Base-by-base conservation (phyloP, 2,888 invertebrate species). In the Cinara cedri region DNA sequence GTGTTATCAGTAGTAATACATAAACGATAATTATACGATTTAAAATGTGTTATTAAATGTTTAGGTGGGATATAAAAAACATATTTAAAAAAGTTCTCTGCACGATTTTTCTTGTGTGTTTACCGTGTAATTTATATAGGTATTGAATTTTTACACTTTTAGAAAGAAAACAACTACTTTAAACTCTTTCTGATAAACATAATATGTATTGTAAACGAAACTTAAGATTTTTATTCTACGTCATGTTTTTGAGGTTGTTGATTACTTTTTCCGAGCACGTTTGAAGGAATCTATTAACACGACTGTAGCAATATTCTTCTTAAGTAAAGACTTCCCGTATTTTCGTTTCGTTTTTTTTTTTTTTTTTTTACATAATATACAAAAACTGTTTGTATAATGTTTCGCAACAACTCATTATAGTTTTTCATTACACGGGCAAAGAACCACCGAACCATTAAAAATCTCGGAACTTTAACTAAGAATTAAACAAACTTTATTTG, bases 251-350 rank as follows among this genome's bases (percentile, higher is more conserved):
- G 14, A 19, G 54, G 3, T 21, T 42, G 51, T 55, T 55, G 16
- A 71, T 55, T 54, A 21, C 42, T 71, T 55, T 55, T 55, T 71
- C 26, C 13, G n/a, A 14, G 2, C 34, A 70, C 8, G 14, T 70
- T 34, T 19, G 3, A n/a, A 70, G 19, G 11, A 13, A 63, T 44
- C n/a, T 63, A 13, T 55, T 55, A 24, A 16, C 10, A 21, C 1
- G n/a, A n/a, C n/a, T n/a, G n/a, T n/a, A 21, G 26, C 54, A 62
- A 21, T 44, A 21, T 65, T 21, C 2, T 46, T 65, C 21, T 8
- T 10, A 46, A 46, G 3, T 46, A 65, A 65, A 65, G 1, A 71
- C 16, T 1, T 16, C 24, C 13, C 54, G 14, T 11, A 51, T 70
- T 54, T 26, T 63, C 0, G 3, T 63, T 44, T 44, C 44, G 1